Percentiles rank a stretch among this genome's conserved stretches.
Evolutionary conservation across 53 echinoderm and acorn worm genomes (phyloP).

Genomic region (Actinopyga echinites): DNA sequence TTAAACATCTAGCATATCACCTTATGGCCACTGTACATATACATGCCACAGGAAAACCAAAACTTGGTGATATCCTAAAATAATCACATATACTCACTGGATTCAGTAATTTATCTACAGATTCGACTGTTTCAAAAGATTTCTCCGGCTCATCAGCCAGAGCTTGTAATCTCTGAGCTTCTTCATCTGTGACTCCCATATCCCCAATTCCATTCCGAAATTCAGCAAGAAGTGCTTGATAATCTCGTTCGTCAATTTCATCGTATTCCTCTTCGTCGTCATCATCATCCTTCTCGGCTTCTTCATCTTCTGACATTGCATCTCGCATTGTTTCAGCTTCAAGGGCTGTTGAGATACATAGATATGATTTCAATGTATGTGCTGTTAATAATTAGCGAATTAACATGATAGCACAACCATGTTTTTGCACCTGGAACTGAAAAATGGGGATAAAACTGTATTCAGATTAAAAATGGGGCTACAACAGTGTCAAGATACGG

Average conservation of each 20-base stretch:
- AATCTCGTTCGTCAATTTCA: slow-evolving; percentile 49
- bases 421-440: too few species aligned
- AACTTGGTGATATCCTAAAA: too few species aligned
- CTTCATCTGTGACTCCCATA: slow-evolving; percentile 55
- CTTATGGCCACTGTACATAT: too few species aligned
- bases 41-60: too few species aligned
- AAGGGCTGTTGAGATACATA: too few species aligned
- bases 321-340: neutral
- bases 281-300: slow-evolving; percentile 35
- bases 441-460: too few species aligned
- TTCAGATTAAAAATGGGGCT: too few species aligned
- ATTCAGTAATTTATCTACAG: slow-evolving; percentile 56
- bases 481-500: too few species aligned
- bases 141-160: slow-evolving; percentile 58
- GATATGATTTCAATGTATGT: too few species aligned
- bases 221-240: slow-evolving; percentile 45
- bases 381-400: too few species aligned
- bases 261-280: slow-evolving; percentile 48
- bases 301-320: slow-evolving; percentile 9
- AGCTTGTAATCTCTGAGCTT: slow-evolving; percentile 52
- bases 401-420: too few species aligned
- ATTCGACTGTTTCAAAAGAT: slow-evolving; percentile 62
- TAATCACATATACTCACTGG: neutral
- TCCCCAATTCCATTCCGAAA: slow-evolving; percentile 41
- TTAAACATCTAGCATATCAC: too few species aligned